Percentiles rank a stretch among this genome's conserved stretches.
Conservation (phyloP, 2,888 invertebrate genomes). For the Tribolium freemani region DNA sequence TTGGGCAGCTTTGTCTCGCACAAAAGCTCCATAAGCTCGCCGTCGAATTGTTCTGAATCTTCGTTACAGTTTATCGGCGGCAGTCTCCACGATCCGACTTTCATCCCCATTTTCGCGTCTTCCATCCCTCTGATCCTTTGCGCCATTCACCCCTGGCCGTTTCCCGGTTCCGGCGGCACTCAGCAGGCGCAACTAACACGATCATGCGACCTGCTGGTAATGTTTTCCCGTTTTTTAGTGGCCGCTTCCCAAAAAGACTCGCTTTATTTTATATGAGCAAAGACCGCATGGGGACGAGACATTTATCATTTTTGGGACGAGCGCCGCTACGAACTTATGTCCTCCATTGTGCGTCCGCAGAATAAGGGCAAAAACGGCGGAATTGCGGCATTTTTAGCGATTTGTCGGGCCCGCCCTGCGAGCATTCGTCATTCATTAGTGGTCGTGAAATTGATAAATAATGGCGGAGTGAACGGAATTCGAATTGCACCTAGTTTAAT, state of each 20-base stretch:
- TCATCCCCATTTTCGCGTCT: conserved; percentile 26
- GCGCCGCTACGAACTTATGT: conserved; percentile 59
- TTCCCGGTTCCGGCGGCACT: conserved; percentile 63
- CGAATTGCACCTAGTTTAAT: conserved; percentile 13
- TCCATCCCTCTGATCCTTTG: conserved; percentile 27
- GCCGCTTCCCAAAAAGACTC: conserved; percentile 62
- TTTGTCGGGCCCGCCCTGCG: not conserved
- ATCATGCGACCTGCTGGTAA: conserved; percentile 69
- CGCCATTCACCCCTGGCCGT: conserved; percentile 48
- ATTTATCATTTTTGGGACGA: conserved; percentile 61
- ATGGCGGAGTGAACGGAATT: conserved; percentile 50
- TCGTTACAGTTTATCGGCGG: conserved; percentile 38
- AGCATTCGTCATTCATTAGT: not conserved
- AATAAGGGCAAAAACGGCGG: conserved; percentile 6
- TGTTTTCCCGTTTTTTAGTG: conserved; percentile 67
- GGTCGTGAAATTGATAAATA: conserved; percentile 55
- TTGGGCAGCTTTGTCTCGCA: not conserved
- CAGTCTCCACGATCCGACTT: conserved; percentile 37
- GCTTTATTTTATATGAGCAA: conserved; percentile 61
- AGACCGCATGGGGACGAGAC: conserved; percentile 64
- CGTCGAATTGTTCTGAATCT: conserved; percentile 9
- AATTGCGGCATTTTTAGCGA: conserved; percentile 1
- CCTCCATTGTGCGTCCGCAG: conserved; percentile 51
- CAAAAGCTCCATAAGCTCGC: conserved; percentile 14
- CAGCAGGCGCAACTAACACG: conserved; percentile 67